Evolutionary conservation across 2,797 vertebrate species (phyloP).

Genomic region (Thaleichthys pacificus): DNA sequence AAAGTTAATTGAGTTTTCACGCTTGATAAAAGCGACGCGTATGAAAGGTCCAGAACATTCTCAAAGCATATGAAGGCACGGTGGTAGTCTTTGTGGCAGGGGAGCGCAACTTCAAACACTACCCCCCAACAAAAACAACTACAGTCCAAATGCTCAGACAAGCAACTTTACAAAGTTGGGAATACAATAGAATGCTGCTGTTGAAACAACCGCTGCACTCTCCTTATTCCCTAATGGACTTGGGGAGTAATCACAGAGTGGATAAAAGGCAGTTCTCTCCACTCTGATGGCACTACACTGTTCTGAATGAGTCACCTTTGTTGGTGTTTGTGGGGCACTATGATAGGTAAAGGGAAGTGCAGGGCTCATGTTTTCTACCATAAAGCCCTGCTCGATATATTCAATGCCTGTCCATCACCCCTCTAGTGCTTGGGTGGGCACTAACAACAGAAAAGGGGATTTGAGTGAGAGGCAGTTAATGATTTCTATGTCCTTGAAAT

Average conservation of each 20-base stretch:
- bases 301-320: constrained; percentile 1
- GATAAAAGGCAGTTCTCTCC: neutral
- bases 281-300: constrained; percentile 2
- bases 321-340: constrained; percentile 16
- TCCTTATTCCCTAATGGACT: constrained; percentile 4
- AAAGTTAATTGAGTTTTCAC: too few species aligned
- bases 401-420: neutral
- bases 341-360: neutral
- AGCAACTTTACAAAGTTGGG: neutral
- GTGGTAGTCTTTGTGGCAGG: too few species aligned
- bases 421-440: constrained; percentile 26
- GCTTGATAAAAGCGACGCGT: too few species aligned
- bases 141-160: too few species aligned
- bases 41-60: too few species aligned
- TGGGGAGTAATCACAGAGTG: neutral
- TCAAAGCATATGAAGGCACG: too few species aligned
- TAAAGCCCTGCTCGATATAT: constrained; percentile 3
- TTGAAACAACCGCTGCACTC: neutral
- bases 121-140: too few species aligned
- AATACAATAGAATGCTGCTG: neutral
- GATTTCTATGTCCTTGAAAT: constrained; percentile 33
- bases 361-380: neutral
- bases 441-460: constrained; percentile 21
- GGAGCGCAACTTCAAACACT: too few species aligned
- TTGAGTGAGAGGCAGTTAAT: constrained; percentile 30